Conservation (phyloP, 2,797 vertebrate genomes). For the Xiphorhynchus erythropygius region DNA sequence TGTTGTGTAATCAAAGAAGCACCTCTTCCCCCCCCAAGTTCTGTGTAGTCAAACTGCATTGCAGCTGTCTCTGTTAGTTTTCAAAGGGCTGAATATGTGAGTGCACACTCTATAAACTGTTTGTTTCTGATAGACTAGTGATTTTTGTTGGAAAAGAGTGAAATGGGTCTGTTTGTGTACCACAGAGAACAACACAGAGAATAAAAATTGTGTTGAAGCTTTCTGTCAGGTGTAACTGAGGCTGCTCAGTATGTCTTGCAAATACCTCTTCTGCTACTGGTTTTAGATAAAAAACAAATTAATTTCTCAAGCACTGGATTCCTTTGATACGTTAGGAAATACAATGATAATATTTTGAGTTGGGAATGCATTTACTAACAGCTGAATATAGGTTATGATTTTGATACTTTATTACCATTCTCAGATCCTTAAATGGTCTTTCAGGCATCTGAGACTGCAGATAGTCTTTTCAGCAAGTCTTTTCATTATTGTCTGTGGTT, state of each 20-base stretch:
- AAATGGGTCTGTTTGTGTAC: conserved; percentile 76
- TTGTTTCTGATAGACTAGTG: conserved; percentile 71
- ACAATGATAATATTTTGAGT: background rate
- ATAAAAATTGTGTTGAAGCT: conserved; percentile 75
- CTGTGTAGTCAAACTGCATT: background rate
- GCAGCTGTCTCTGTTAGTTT: background rate
- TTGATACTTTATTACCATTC: background rate
- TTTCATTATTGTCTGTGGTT: background rate
- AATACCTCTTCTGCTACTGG: conserved; percentile 74
- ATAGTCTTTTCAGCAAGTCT: background rate
- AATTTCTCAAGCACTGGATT: background rate
- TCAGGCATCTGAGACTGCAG: background rate
- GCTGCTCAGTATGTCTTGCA: conserved; percentile 69
- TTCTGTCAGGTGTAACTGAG: conserved; percentile 74
- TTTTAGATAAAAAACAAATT: conserved; percentile 56
- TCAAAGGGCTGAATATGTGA: background rate
- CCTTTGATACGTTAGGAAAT: background rate
- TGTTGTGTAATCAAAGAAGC: background rate
- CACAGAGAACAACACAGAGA: conserved; percentile 76
- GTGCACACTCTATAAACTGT: conserved; percentile 31
- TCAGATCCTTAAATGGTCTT: background rate
- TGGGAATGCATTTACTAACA: background rate
- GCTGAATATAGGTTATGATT: background rate
- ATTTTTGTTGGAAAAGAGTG: conserved; percentile 75
- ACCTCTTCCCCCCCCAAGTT: background rate